Evolutionary conservation across 1,140 invertebrate genomes (phyloP), one percentile per base, ranked within the genome.

Genomic region (Diorhabda sublineata): DNA sequence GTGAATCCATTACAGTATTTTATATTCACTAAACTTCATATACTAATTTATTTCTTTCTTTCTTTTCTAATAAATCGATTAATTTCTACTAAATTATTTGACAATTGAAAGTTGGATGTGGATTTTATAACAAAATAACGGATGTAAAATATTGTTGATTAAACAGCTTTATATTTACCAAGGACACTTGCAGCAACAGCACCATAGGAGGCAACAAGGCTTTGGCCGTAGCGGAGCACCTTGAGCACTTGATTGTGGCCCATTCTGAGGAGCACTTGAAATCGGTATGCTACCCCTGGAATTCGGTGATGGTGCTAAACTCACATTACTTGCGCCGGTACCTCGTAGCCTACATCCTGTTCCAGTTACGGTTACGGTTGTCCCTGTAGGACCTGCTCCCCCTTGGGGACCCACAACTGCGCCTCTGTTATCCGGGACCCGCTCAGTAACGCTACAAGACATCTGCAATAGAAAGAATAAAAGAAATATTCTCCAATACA

Each of bases 151-250:
- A 26, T 26, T 26, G 1, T 26, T 26, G 26, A 26, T 26, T 26
- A 1, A 26, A 26, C 26, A 26, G 26, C 26, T 26, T 26, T 26
- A 52, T 3, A 79, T 81, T 82, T 85, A 89, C 88, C 88, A 89
- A 81, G 87, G 87, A 83, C 88, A 90, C 82, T 87, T 89, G 82
- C 88, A 90, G 79, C 88, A 89, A 77, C 88, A 90, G 77, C 88
- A 89, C 86, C 88, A 89, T 73, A 88, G 88, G 67, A 89, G 84
- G 74, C 87, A 89, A 78, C 88, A 89, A 69, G 82, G 83, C 75
- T 84, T 85, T 5, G 76, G 73, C 57, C 80, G 72, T 57, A 78
- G 69, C 59, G 75, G 73, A 4, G 76, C 63, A 26, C 71, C 74
- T 43, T 72, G 71, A 56, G 66, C 68, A 43, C 73, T 70, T 8